phyloP scores from a whole-genome alignment of 1,140 invertebrate genomes.

The Pseudomyrmex sp. region DNA sequence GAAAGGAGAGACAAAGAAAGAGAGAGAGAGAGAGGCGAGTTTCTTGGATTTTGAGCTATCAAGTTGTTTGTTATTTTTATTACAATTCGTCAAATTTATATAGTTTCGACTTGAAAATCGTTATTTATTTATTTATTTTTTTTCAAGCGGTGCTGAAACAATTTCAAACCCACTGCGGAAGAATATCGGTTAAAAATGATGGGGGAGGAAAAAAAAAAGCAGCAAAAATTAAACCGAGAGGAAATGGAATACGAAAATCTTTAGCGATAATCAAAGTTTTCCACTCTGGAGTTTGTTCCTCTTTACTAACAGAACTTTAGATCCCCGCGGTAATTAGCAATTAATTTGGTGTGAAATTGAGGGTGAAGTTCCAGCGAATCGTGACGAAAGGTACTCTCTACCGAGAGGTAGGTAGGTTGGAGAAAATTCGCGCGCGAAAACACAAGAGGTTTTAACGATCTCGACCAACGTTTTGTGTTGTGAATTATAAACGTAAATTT shows the following conservation, averaged over 20 bases:
- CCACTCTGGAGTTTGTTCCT: slow-evolving; percentile 55
- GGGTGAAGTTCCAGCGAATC: slow-evolving; percentile 53
- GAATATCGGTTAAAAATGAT: slow-evolving; percentile 10
- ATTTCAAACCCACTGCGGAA: slow-evolving; percentile 5
- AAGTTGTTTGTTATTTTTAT: too few relatives aligned
- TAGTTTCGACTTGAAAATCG: too few relatives aligned
- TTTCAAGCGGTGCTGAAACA: neutral
- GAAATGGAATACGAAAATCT: slow-evolving; percentile 50
- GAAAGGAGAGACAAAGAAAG: neutral
- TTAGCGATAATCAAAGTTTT: slow-evolving; percentile 62
- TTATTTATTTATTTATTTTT: too few relatives aligned
- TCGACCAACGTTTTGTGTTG: neutral
- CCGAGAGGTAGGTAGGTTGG: neutral
- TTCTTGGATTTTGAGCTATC: neutral
- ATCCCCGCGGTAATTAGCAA: slow-evolving; percentile 51
- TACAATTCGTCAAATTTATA: too few relatives aligned
- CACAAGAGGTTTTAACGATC: neutral
- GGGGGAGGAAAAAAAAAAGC: slow-evolving; percentile 60
- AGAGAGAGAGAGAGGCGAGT: neutral
- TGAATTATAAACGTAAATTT: neutral
- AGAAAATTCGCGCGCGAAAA: slow-evolving; percentile 28
- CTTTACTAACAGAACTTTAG: slow-evolving; percentile 52
- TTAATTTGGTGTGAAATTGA: slow-evolving; percentile 63
- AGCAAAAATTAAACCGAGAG: slow-evolving; percentile 30
- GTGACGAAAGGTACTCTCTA: slow-evolving; percentile 30